Evolutionary conservation across 2,113 vertebrate species (phyloP).

Genomic region (Anser brachyrhynchus): DNA sequence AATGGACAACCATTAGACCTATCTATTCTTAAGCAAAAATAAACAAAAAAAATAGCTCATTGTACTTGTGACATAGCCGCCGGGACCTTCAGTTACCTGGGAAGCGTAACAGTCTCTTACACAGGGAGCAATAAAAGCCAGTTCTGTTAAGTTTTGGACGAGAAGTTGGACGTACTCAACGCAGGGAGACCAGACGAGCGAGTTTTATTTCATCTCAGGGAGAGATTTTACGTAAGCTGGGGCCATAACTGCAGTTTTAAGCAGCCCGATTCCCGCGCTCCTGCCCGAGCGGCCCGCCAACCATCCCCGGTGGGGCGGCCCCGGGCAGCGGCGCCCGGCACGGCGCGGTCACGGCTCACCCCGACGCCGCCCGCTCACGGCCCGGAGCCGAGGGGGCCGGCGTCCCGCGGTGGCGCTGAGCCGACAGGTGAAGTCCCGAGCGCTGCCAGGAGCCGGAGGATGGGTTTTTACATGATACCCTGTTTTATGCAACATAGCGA

Average conservation of each 20-base stretch:
- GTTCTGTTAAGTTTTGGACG: background rate
- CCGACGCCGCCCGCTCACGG: background rate
- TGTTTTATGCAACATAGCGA: conserved; percentile 77
- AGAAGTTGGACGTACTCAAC: background rate
- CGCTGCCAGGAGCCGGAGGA: background rate
- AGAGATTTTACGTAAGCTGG: conserved; percentile 59
- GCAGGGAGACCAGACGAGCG: conserved; percentile 26
- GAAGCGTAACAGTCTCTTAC: background rate
- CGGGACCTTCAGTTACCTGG: background rate
- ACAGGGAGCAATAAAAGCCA: conserved; percentile 69
- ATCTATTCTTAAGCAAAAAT: background rate
- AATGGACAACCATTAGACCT: background rate
- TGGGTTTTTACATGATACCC: conserved; percentile 30
- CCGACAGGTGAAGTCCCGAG: background rate
- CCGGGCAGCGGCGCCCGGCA: no score
- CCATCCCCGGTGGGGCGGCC: no score
- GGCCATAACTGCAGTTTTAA: conserved; percentile 41
- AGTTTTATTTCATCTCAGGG: conserved; percentile 80
- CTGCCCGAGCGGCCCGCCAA: background rate
- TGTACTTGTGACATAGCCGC: background rate
- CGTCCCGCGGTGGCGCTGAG: background rate
- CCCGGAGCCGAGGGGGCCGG: background rate
- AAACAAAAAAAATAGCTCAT: background rate
- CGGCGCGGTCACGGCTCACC: no score
- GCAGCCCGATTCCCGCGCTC: background rate